Evolutionary conservation across 1,140 invertebrate genomes (phyloP).

Genomic region (Saxidomus purpurata): DNA sequence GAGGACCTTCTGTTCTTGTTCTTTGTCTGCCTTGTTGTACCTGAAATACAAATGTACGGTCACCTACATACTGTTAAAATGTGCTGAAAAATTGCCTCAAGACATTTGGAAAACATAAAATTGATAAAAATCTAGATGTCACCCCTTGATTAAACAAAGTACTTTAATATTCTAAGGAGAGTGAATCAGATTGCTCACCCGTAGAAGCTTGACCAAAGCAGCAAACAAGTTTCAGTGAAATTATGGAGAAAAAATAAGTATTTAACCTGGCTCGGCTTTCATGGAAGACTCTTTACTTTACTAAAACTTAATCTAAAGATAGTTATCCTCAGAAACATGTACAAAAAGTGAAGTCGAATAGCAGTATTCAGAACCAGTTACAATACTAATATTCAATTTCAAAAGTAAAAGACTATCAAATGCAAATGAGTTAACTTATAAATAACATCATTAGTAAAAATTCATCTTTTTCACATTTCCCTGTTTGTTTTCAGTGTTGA

Average conservation of each 20-base stretch:
- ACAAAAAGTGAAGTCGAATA: not conserved
- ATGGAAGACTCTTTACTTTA: not conserved
- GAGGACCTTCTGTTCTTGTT: conserved; percentile 40
- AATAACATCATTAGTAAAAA: not conserved
- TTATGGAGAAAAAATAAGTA: not conserved
- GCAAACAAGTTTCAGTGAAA: not conserved
- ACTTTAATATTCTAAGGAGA: not conserved
- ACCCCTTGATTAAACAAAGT: not conserved
- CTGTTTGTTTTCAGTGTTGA: not conserved
- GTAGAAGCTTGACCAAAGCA: not conserved
- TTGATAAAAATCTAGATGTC: conserved; percentile 23
- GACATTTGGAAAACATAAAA: conserved; percentile 28
- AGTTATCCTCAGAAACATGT: conserved; percentile 16
- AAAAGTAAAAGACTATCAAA: not conserved
- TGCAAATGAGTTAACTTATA: not conserved
- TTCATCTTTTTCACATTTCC: not conserved
- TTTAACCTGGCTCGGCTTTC: not conserved
- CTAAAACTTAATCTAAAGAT: not conserved
- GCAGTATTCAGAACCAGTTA: not conserved
- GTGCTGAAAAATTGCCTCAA: conserved; percentile 6
- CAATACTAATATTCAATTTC: conserved; percentile 1
- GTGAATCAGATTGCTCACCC: not conserved
- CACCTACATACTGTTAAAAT: not conserved
- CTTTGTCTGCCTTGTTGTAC: conserved; percentile 47
- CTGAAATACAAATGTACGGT: conserved; percentile 38